Evolutionary conservation across 2,888 invertebrate genomes (phyloP), one percentile per base, ranked within the genome.

Genomic region (Drosophila borealis): DNA sequence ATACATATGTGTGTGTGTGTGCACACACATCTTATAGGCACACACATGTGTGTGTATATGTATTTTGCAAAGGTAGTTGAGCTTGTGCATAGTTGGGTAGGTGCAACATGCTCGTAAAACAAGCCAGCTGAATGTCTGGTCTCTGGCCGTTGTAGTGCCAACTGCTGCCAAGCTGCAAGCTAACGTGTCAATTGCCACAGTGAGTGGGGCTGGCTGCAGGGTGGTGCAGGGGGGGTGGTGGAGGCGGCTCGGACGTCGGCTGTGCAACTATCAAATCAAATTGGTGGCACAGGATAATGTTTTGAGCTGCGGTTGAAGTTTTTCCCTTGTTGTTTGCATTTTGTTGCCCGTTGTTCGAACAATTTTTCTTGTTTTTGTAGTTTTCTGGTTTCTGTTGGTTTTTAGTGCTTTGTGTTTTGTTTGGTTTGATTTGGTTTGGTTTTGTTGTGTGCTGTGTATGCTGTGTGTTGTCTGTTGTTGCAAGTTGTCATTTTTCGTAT

Each of bases 221-320:
- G 11, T 41, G 17, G 34, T 19, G 41, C 6, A n/a, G 17, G 14
- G 34, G 6, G 9, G 29, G n/a, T 14, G 39, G 11, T 41, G 37
- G 21, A 10, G 61, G n/a, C 13, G 42, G 8, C 68, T 75, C 42
- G 73, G 73, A 72, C 74, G 64, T 75, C 80, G 80, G 80, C 78
- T 78, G 75, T 81, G 80, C 81, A 87, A 87, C 82, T 87, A 87
- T 83, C 88, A 83, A 87, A 88, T 80, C 86, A 88, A 88, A 85
- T 85, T 86, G 88, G 84, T 86, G 86, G 88, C 81, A 86, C 88
- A 88, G 88, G 84, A 85, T 85, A 88, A 85, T 85, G 86, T 83
- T 88, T 88, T 80, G 86, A 88, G 83, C 83, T 85, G 88, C 80
- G 84, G 88, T 88, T 80, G 65, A 72, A 83, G 81, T 75, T 81